Percentiles rank a stretch among this genome's conserved stretches.
Conservation (phyloP, 2,888 invertebrate genomes). For the Trissolcus brochymenae region DNA sequence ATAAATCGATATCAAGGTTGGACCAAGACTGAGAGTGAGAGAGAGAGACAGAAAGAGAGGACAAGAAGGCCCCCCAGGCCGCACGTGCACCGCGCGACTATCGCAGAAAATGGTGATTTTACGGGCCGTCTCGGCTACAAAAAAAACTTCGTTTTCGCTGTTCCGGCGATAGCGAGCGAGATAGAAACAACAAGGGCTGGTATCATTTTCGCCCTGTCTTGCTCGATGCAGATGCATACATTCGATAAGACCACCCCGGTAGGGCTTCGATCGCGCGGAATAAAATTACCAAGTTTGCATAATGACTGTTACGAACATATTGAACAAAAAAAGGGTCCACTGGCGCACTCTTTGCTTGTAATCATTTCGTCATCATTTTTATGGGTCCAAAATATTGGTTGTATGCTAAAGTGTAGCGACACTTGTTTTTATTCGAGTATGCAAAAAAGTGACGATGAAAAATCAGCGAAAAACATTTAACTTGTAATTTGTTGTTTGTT, state of each 20-base stretch:
- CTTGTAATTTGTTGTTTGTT: neutral
- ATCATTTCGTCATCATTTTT: constrained; percentile 32
- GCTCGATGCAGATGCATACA: constrained; percentile 62
- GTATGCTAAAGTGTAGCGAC: constrained; percentile 4
- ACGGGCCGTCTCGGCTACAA: constrained; percentile 56
- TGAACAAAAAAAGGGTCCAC: constrained; percentile 8
- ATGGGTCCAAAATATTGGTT: constrained; percentile 34
- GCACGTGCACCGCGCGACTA: constrained; percentile 45
- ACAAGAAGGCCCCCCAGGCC: constrained; percentile 41
- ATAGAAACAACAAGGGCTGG: constrained; percentile 47
- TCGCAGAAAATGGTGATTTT: constrained; percentile 62
- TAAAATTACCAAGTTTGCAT: constrained; percentile 49
- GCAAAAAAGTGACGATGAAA: neutral
- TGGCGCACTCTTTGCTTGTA: constrained; percentile 11
- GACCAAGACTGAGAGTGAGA: constrained; percentile 1
- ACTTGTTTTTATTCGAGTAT: neutral
- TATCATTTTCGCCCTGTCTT: constrained; percentile 57
- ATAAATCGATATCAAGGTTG: constrained; percentile 38
- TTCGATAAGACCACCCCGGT: constrained; percentile 65
- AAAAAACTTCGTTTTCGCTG: constrained; percentile 49
- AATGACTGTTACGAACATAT: constrained; percentile 35
- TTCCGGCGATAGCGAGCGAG: constrained; percentile 44
- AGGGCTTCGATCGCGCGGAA: constrained; percentile 47
- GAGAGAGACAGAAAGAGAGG: constrained; percentile 16
- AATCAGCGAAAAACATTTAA: neutral